Base-by-base conservation (phyloP, 2,113 vertebrate species). In the Microcebus jonahi region DNA sequence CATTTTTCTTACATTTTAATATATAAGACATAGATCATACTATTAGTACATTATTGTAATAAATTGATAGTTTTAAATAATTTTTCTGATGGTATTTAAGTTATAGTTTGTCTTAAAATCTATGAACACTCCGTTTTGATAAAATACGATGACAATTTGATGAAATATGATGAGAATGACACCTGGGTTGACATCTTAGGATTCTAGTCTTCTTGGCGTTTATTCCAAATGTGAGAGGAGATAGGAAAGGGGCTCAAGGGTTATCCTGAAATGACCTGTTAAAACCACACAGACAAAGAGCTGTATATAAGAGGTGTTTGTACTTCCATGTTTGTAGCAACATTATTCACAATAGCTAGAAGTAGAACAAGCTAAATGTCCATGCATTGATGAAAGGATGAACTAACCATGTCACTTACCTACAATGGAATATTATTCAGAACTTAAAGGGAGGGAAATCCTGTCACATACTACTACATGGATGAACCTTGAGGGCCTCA, bases 251-350 rank as follows among this genome's bases (percentile, higher is more conserved):
- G 39, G 2, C 39, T 39, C 39, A 39, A 3, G 39, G 39, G 39
- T 39, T 85, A n/a, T 31, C 77, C 65, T 95, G 57, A 95, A 93
- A 97, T 5, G 77, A 94, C 71, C 96, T 96, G 57, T 59, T 29
- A 59, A 85, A 29, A 93, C 59, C 15, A 91, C 18, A 92, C 77
- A 2, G 76, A 81, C 4, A 25, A 23, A 39, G 45, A 59, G 0
- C 0, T 80, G n/a, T 68, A 15, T 3, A 1, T 65, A 86, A 42
- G 21, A 73, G 10, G 36, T 18, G 34, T 10, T 53, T 59, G 7
- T 12, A 53, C 8, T 10, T 8, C 14, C 8, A 34, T 25, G 20
- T 21, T 36, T 20, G 42, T 11, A 59, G 13, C 7, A 75, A 6
- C 48, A 34, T 14, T 75, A 70, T 88, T 21, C 18, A 57, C 20